A percentile compares a stretch with the other conserved stretches of the same genome.
Evolutionary conservation across 1,140 invertebrate genomes (phyloP).

Genomic region (Pachyrhynchus sulphureomaculatus): DNA sequence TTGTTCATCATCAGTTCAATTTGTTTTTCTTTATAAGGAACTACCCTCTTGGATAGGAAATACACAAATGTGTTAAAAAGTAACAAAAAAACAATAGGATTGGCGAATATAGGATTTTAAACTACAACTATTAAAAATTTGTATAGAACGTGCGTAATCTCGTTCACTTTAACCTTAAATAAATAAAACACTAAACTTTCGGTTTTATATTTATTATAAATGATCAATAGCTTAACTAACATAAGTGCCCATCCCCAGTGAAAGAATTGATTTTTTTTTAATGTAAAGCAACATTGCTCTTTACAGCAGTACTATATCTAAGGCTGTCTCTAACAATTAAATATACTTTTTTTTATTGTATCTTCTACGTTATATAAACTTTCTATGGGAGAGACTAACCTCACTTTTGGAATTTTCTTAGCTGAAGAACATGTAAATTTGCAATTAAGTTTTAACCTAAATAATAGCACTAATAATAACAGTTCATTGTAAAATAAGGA

Average conservation of each 20-base stretch:
- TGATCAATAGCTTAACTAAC: constrained; percentile 53
- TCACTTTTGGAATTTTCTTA: constrained; percentile 27
- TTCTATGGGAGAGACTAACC: constrained; percentile 38
- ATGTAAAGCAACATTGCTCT: constrained; percentile 51
- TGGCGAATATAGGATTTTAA: no score
- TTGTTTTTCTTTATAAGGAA: no score
- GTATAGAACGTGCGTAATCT: no score
- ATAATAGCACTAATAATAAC: no score
- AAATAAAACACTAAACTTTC: constrained; percentile 1
- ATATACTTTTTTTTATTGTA: constrained; percentile 46
- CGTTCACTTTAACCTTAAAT: no score
- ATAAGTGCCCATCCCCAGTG: constrained; percentile 53
- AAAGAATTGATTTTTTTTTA: constrained; percentile 46
- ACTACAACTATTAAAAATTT: no score
- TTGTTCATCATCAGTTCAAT: no score
- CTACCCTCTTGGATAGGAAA: no score
- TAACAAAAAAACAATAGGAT: no score
- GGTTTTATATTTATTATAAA: constrained; percentile 50
- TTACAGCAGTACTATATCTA: constrained; percentile 50
- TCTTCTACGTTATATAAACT: constrained; percentile 44
- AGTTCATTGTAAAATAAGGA: no score
- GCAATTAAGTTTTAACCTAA: no score
- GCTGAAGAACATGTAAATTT: neutral
- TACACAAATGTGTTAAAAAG: no score
- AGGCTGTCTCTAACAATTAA: constrained; percentile 51